Conservation (phyloP, 2,797 vertebrate species). For the Megaceryle alcyon region DNA sequence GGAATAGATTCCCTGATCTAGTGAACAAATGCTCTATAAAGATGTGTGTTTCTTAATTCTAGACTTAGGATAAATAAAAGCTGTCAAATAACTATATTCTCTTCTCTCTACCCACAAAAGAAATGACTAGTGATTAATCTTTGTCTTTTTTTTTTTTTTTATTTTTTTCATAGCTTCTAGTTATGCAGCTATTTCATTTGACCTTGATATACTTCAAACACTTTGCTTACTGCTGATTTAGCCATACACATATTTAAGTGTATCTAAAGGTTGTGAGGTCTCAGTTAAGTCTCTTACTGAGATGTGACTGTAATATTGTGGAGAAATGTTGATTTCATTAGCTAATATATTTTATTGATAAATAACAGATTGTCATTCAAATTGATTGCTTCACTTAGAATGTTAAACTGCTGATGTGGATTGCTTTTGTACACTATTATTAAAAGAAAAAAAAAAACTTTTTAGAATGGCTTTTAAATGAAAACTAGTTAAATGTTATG, state of each 20-base stretch:
- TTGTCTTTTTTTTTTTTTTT: neutral
- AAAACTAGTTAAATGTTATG: neutral
- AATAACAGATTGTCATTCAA: constrained; percentile 53
- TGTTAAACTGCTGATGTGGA: constrained; percentile 13
- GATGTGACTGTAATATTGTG: constrained; percentile 39
- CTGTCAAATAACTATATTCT: neutral
- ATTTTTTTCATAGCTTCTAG: constrained; percentile 30
- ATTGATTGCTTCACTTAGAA: constrained; percentile 52
- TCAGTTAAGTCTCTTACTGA: constrained; percentile 30
- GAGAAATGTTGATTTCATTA: constrained; percentile 38
- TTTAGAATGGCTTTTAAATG: constrained; percentile 20
- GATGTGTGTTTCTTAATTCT: constrained; percentile 22
- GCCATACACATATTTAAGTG: constrained; percentile 44
- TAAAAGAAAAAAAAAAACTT: neutral
- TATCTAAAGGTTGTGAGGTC: constrained; percentile 35
- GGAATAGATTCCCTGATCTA: neutral
- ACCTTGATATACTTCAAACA: constrained; percentile 34
- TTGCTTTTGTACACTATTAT: constrained; percentile 13
- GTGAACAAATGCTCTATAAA: neutral
- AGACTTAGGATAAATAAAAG: constrained; percentile 37
- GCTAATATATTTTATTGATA: constrained; percentile 56
- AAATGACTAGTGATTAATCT: constrained; percentile 16
- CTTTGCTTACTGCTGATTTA: constrained; percentile 52
- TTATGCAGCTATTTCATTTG: constrained; percentile 26
- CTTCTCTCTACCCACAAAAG: neutral